Percentiles rank a stretch among this genome's conserved stretches.
These are phyloP conservation scores for Dolichallabes microphthalmus DNA, from an alignment of 2,113 vertebrate genomes.

Conservation along the genomic window DNA sequence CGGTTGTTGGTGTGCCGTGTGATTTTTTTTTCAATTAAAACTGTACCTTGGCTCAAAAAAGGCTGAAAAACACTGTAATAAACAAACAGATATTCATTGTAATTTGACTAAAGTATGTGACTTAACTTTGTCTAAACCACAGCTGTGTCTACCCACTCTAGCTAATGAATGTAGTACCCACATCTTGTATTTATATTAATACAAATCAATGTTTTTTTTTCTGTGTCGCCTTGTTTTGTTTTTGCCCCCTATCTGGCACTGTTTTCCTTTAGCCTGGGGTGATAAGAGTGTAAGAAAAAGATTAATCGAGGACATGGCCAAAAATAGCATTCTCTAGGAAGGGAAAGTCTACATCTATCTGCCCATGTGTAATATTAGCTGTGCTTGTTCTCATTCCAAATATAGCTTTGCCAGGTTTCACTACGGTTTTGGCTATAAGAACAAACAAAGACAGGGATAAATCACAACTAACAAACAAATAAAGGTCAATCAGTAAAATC, in stretches of 20 bases:
- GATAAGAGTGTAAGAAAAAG: slow-evolving; percentile 4
- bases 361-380: slow-evolving; percentile 16
- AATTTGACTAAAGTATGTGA: background rate
- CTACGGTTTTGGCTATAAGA: background rate
- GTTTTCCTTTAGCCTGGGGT: background rate
- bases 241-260: background rate
- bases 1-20: too few species aligned
- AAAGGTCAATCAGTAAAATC: slow-evolving; percentile 4
- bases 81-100: background rate
- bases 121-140: background rate
- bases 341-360: background rate
- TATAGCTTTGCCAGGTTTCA: slow-evolving; percentile 24
- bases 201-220: background rate
- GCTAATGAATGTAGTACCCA: background rate
- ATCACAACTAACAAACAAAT: slow-evolving; percentile 17
- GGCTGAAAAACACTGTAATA: too few species aligned
- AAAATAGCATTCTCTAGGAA: slow-evolving; percentile 44
- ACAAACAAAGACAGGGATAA: slow-evolving; percentile 5
- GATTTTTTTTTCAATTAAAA: too few species aligned
- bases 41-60: too few species aligned
- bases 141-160: background rate
- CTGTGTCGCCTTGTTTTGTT: background rate
- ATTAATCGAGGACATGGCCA: slow-evolving; percentile 26
- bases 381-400: slow-evolving; percentile 2
- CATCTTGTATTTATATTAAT: background rate